Conservation (phyloP, 1,140 invertebrate genomes). For the Eciton burchellii region DNA sequence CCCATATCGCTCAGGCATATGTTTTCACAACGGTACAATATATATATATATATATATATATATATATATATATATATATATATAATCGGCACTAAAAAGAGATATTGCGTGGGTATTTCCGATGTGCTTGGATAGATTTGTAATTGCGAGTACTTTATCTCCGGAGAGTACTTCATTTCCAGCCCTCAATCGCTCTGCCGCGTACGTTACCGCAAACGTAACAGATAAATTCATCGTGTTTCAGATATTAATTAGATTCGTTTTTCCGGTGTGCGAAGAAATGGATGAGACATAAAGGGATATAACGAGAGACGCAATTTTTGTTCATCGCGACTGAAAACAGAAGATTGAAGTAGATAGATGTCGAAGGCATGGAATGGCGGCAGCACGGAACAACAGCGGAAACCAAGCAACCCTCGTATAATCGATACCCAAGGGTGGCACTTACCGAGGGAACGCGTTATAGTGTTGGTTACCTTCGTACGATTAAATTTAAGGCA, state of each 20-base stretch:
- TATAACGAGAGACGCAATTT: not conserved
- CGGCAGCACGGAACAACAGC: not conserved
- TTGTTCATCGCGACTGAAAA: not conserved
- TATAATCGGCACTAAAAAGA: no score
- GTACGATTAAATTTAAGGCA: slow-evolving; percentile 23
- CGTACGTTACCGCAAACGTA: not conserved
- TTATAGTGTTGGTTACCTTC: slow-evolving; percentile 9
- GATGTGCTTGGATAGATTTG: not conserved
- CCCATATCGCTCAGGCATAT: not conserved
- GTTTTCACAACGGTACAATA: not conserved
- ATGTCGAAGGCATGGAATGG: not conserved
- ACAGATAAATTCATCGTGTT: slow-evolving; percentile 6
- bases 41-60: no score
- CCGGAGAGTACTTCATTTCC: not conserved
- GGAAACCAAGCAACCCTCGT: not conserved
- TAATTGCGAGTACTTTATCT: not conserved
- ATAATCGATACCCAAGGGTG: not conserved
- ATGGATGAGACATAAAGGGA: not conserved
- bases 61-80: no score
- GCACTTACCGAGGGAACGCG: slow-evolving; percentile 5
- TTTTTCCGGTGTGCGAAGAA: no score
- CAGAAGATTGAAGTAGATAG: not conserved
- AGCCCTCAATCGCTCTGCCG: not conserved
- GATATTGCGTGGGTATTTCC: no score
- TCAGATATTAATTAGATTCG: not conserved